Conservation (phyloP, 2,113 vertebrate genomes). For the Syrrhaptes paradoxus region DNA sequence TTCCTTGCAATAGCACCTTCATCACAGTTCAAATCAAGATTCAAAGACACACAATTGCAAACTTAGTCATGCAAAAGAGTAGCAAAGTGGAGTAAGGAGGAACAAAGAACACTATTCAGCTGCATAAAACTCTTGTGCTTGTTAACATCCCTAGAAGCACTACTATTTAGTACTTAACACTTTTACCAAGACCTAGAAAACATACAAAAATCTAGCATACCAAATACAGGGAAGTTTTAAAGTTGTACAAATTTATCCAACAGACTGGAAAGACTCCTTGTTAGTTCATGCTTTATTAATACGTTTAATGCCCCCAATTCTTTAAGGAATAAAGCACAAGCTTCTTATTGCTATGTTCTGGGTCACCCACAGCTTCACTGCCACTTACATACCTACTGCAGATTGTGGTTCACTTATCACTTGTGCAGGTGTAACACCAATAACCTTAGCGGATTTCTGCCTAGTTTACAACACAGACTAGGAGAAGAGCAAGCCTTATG, state of each 20-base stretch:
- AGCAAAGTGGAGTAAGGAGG: constrained; percentile 9
- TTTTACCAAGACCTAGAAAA: not conserved
- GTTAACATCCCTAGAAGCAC: not conserved
- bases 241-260: not conserved
- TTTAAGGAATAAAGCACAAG: not conserved
- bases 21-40: constrained; percentile 4
- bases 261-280: not conserved
- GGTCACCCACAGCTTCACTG: not conserved
- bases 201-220: not conserved
- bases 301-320: not conserved
- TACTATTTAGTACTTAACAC: not conserved
- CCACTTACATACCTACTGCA: not conserved
- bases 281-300: not conserved
- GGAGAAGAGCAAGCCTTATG: not conserved
- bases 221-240: not conserved
- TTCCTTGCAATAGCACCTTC: constrained; percentile 63
- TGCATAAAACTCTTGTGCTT: not conserved
- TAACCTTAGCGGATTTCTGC: not conserved
- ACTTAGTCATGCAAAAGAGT: constrained; percentile 47
- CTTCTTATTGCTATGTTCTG: not conserved
- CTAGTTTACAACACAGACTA: not conserved
- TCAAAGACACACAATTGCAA: constrained; percentile 40
- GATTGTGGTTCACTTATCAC: not conserved
- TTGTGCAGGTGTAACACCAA: not conserved
- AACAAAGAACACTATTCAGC: constrained; percentile 17